phyloP scores from a whole-genome alignment of 2,797 vertebrate species.

The Syncerus caffer region DNA sequence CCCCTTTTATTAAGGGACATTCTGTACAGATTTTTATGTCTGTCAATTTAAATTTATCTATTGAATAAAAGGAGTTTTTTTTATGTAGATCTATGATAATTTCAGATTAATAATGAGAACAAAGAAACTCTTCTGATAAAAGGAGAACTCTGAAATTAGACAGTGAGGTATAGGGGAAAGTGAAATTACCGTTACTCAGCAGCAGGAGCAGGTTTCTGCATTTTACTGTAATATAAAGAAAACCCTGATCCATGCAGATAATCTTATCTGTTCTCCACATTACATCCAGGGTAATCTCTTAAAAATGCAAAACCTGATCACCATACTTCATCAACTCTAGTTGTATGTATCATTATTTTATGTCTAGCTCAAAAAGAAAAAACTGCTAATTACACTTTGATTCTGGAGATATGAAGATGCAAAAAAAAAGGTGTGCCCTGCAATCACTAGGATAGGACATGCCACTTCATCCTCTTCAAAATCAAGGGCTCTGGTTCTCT shows the following conservation, averaged over 20 bases:
- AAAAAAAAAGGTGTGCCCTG: background rate
- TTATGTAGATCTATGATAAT: background rate
- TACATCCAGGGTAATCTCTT: background rate
- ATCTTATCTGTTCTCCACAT: background rate
- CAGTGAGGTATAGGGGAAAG: background rate
- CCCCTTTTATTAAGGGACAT: background rate
- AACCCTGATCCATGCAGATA: background rate
- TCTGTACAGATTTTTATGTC: background rate
- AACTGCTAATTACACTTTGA: background rate
- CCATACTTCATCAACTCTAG: slow-evolving; percentile 2
- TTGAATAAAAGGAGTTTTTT: background rate
- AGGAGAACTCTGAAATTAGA: background rate
- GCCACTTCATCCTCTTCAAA: background rate
- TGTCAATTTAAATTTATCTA: background rate
- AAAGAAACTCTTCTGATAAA: background rate
- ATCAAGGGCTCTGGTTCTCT: background rate
- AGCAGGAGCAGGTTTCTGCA: background rate
- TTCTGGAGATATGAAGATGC: background rate
- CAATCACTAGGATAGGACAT: background rate
- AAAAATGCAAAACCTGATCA: background rate
- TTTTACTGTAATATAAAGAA: background rate
- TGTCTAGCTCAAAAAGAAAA: background rate
- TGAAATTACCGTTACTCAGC: background rate
- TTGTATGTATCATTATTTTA: background rate
- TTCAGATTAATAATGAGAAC: background rate